Percentiles rank a stretch among this genome's conserved stretches.
Conservation (phyloP, 2,113 vertebrate species). For the Butorides virescens region DNA sequence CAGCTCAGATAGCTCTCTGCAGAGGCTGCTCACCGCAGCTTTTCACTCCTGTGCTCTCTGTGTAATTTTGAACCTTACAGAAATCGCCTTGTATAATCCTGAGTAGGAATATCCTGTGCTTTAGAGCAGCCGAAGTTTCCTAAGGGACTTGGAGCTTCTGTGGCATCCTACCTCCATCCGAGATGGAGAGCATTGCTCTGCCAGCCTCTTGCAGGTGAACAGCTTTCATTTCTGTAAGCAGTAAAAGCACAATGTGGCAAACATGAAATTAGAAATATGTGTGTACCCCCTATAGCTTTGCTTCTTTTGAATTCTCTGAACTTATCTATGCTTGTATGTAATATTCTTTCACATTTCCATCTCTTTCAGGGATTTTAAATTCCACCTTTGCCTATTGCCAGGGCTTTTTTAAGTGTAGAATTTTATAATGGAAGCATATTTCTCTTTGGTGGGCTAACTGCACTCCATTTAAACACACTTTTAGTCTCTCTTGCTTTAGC, state of each 20-base stretch:
- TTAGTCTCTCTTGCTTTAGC: not conserved
- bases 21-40: not conserved
- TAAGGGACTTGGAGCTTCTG: not conserved
- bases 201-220: not conserved
- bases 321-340: not conserved
- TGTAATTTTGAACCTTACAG: not conserved
- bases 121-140: not conserved
- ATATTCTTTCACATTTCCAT: not conserved
- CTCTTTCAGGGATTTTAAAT: not conserved
- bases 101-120: not conserved
- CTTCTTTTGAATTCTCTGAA: not conserved
- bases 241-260: not conserved
- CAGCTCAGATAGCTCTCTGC: not conserved
- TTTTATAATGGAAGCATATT: not conserved
- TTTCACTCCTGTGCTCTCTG: not conserved
- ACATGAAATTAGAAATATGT: not conserved
- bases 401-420: not conserved
- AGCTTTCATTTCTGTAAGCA: not conserved
- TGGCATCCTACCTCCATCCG: not conserved
- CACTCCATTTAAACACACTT: not conserved
- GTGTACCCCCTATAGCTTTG: not conserved
- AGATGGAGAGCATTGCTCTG: not conserved
- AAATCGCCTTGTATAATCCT: not conserved
- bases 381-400: not conserved
- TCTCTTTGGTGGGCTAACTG: not conserved